Conservation (phyloP, 2,797 vertebrate genomes). For the Pangasius mekongensis region DNA sequence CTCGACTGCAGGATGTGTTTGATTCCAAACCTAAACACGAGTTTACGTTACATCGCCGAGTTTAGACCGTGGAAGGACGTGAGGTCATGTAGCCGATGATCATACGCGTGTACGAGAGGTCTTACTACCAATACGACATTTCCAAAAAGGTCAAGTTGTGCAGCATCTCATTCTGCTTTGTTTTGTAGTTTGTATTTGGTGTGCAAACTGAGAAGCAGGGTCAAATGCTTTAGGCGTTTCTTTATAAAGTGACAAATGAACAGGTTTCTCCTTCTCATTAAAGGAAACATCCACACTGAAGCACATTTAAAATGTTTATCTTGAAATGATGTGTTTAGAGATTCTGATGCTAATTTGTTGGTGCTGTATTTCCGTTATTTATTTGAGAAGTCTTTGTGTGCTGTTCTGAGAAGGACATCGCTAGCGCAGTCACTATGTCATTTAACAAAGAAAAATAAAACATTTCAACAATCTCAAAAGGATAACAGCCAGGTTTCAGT, state of each 20-base stretch:
- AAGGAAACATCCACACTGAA: neutral
- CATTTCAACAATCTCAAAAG: neutral
- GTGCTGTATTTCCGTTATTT: neutral
- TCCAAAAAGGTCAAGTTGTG: conserved; percentile 27
- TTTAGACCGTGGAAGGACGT: neutral
- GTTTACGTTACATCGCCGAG: neutral
- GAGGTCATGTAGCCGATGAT: conserved; percentile 27
- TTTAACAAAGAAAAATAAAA: neutral
- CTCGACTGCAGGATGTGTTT: conserved; percentile 26
- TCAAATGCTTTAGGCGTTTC: neutral
- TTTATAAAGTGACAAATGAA: neutral
- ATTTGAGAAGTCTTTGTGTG: neutral
- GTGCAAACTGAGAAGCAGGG: neutral
- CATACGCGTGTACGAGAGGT: conserved; percentile 1
- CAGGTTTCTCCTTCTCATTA: neutral
- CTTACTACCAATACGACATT: conserved; percentile 14
- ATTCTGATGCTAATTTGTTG: neutral
- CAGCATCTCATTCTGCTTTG: conserved; percentile 13
- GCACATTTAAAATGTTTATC: neutral
- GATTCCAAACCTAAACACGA: conserved; percentile 40
- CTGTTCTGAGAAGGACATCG: neutral
- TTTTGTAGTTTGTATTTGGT: neutral
- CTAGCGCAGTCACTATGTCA: neutral
- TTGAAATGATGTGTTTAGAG: neutral
- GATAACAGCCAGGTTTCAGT: neutral